Base-by-base conservation (phyloP, 2,888 invertebrate genomes). In the Orthonychiurus folsomi region DNA sequence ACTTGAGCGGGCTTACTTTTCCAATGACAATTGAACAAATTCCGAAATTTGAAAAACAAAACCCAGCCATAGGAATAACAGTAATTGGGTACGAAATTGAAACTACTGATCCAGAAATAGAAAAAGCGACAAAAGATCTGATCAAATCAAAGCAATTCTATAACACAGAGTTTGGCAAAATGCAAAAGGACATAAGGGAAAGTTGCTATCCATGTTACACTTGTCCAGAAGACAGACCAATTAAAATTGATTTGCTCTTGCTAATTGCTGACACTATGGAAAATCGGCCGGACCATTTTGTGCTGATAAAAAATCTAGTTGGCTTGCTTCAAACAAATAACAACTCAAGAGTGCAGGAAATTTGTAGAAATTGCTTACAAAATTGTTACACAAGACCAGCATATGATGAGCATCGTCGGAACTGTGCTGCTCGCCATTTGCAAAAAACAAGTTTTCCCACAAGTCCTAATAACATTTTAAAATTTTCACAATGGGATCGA, bases 21-120 rank as follows among this genome's bases (percentile, higher is more conserved):
- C 60, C 60, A 52, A 60, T 60, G 26, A 60, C 60, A 25, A 9
- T 60, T 20, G 53, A 28, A 15, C 60, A 60, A 21, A 12, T 60
- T 15, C 52, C 50, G n/a, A 24, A 27, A 18, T 60, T 60, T 27
- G 60, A 60, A 53, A 52, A 24, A 2, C 60, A 53, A n/a, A 60
- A 60, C 20, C 60, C 60, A 18, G 3, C 5, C 9, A 28, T 60
- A 2, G 50, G 24, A 24, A 21, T 60, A 9, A 60, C 52, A 12
- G 53, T 60, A 3, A 24, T 60, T 12, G 60, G 24, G 18, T 60
- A 60, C 27, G 60, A 60, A 20, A 18, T 50, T 15, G 52, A 50
- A 9, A 37, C 15, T 37, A 37, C 37, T 37, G 5, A 5, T 9
- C 37, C 37, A 9, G 5, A 5, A 5, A 37, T 15, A 9, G 37